Base-by-base conservation (phyloP, 2,797 vertebrate species). In the Pelochelys cantorii region DNA sequence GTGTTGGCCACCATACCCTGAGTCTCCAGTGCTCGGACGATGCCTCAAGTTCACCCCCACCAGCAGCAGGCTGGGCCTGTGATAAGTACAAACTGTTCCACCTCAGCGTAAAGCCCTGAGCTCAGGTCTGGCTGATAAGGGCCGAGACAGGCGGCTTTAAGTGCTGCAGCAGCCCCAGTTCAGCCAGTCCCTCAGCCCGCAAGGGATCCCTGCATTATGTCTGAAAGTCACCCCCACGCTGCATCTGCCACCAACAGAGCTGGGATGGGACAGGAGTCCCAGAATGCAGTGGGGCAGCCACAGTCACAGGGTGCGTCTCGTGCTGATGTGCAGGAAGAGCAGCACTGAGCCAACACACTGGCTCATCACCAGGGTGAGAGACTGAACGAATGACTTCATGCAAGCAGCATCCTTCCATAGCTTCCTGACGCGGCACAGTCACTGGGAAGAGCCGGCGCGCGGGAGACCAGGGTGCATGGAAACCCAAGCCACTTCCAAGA, bases 391-490 rank as follows among this genome's bases (percentile, higher is more conserved):
- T 62, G 29, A 31, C 60, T 62, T 62, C 60, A 14, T 22, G 65
- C 65, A 68, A 68, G 65, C n/a, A 34, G n/a, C 8, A 4, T 34
- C n/a, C 65, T 34, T 68, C 15, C 34, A 22, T 18, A 34, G 48
- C 23, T 3, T 14, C 4, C 56, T 0, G 27, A 1, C 29, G 15
- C 34, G 2, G 34, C 4, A 0, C 0, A 55, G 89, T 84, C 92
- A 56, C 82, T 83, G 87, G 79, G 85, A 95, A 89, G 81, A 75
- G 81, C 86, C 81, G 1, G 1, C 53, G 8, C 79, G 79, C 53
- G 2, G 79, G 81, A 87, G 87, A 75, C 17, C 13, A 22, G 25
- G 34, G 29, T 0, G 6, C 12, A 2, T 79, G 85, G 78, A 74
- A 80, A 57, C 74, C 71, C 23, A 53, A 34, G 5, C 71, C 15